These are phyloP conservation scores for Otolemur crassicaudatus DNA, from an alignment of 2,797 vertebrate species.

Conservation along the genomic window DNA sequence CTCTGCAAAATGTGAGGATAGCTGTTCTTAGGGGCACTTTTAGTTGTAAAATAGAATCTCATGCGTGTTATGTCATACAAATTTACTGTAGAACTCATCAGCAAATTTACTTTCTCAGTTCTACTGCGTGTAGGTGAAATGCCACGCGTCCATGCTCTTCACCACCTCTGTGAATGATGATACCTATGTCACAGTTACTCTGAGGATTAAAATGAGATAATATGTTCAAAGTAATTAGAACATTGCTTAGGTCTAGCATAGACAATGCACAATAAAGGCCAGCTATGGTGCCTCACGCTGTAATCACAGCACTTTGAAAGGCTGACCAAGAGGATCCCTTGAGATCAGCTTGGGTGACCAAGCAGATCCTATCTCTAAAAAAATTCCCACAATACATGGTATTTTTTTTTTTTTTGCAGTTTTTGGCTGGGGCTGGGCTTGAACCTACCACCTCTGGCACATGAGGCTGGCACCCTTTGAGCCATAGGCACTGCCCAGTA, in stretches of 20 bases:
- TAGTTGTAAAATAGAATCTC: background rate
- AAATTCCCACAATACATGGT: background rate
- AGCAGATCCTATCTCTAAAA: background rate
- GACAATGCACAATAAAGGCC: background rate
- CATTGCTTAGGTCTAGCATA: background rate
- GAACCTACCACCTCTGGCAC: too few relatives aligned
- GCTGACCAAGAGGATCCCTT: background rate
- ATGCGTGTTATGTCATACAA: background rate
- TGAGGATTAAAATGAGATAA: conserved; percentile 24
- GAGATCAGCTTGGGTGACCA: background rate
- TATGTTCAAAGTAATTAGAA: conserved; percentile 25
- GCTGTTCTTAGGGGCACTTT: background rate
- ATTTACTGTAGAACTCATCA: background rate
- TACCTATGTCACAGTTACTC: background rate
- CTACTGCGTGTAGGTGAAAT: background rate
- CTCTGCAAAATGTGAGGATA: background rate
- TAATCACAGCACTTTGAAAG: background rate
- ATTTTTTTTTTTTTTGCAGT: background rate
- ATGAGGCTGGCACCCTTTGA: too few relatives aligned
- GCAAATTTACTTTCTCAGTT: background rate
- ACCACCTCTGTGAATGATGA: background rate
- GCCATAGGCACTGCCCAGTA: background rate
- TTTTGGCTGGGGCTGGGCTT: too few relatives aligned
- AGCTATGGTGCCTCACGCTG: background rate
- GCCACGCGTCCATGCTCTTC: background rate